These are phyloP conservation scores for Beris morrisii DNA, from an alignment of 2,888 invertebrate genomes.

Conservation along the genomic window DNA sequence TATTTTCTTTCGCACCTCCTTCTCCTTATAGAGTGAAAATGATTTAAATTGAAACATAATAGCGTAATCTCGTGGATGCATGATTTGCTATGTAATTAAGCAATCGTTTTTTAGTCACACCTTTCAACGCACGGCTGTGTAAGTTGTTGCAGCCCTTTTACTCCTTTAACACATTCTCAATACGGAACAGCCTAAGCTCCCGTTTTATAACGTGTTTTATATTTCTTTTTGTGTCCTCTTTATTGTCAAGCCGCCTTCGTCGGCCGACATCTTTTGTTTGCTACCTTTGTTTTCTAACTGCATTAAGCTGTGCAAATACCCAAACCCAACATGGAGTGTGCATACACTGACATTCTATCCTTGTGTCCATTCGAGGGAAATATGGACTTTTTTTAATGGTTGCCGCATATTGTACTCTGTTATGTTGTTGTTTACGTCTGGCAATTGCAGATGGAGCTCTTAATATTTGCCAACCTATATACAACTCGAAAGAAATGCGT, in stretches of 20 bases:
- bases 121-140: neutral
- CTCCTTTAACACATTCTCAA: too few species aligned
- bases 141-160: too few species aligned
- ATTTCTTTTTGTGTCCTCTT: too few species aligned
- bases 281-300: slow-evolving; percentile 13
- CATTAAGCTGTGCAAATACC: slow-evolving; percentile 11
- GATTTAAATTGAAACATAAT: neutral
- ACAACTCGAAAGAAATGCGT: too few species aligned
- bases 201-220: too few species aligned
- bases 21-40: neutral
- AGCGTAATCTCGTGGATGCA: slow-evolving; percentile 11
- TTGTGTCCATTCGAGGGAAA: slow-evolving; percentile 18
- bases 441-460: too few species aligned
- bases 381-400: slow-evolving; percentile 27
- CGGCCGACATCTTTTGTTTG: neutral
- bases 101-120: slow-evolving; percentile 21
- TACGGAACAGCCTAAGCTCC: too few species aligned
- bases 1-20: neutral
- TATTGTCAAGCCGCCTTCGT: neutral
- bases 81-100: slow-evolving; percentile 21
- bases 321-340: neutral
- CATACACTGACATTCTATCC: neutral
- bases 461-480: too few species aligned
- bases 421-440: too few species aligned
- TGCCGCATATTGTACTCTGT: slow-evolving; percentile 1